A percentile compares a stretch with the other conserved stretches of the same genome.
phyloP scores from a whole-genome alignment of 2,797 vertebrate species.

The Sarcoramphus papa region DNA sequence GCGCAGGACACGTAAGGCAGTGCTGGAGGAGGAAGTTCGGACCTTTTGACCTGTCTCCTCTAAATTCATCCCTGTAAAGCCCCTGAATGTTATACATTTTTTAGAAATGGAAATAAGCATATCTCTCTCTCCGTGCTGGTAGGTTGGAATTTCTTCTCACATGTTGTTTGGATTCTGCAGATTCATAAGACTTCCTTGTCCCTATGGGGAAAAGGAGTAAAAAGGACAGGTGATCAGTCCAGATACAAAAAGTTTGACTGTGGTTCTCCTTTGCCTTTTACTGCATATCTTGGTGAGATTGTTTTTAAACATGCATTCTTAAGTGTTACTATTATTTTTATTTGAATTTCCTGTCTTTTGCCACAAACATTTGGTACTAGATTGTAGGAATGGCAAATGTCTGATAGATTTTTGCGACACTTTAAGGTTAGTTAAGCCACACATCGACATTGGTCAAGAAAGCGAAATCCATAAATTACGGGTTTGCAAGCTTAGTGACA shows the following conservation, averaged over 20 bases:
- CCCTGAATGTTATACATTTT: background rate
- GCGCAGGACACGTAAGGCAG: no score
- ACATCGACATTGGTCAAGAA: background rate
- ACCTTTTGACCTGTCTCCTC: background rate
- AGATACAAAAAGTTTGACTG: background rate
- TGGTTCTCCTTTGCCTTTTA: background rate
- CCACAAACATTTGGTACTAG: background rate
- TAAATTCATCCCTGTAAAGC: background rate
- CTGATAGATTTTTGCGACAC: background rate
- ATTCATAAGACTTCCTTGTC: background rate
- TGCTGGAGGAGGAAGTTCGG: background rate
- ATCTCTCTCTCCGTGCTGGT: background rate
- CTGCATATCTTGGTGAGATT: background rate
- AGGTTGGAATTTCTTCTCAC: background rate
- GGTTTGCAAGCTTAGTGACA: background rate
- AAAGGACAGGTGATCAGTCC: background rate
- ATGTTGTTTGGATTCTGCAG: background rate
- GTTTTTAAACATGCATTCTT: background rate
- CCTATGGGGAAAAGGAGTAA: background rate
- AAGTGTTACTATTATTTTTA: background rate
- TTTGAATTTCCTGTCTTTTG: background rate
- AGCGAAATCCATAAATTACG: background rate
- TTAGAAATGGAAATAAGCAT: background rate
- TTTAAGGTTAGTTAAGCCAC: background rate
- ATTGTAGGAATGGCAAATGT: background rate